Evolutionary conservation across 2,113 vertebrate species (phyloP).

Genomic region (Reinhardtius hippoglossoides): DNA sequence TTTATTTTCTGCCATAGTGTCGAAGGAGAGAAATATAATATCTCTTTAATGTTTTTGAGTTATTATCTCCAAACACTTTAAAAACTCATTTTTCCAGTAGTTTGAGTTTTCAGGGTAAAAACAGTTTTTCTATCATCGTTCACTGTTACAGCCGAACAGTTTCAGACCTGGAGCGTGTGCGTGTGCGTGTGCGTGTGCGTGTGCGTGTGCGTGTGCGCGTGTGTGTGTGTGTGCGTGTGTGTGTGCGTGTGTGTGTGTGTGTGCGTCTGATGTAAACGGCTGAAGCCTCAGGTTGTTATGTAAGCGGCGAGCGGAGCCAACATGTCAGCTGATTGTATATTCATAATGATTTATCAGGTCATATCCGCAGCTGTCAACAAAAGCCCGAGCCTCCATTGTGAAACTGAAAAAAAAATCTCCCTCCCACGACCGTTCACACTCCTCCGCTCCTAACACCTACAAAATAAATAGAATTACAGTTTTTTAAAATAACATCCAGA

Average conservation of each 20-base stretch:
- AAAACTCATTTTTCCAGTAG: too few species aligned
- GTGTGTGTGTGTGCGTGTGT: background rate
- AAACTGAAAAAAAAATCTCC: conserved; percentile 3
- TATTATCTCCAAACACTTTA: too few species aligned
- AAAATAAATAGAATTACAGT: background rate
- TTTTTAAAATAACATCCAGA: conserved; percentile 4
- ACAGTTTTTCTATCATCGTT: too few species aligned
- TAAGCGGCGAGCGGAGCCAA: background rate
- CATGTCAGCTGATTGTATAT: background rate
- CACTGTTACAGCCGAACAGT: too few species aligned
- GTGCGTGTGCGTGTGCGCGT: too few species aligned
- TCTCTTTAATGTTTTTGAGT: too few species aligned
- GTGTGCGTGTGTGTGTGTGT: background rate
- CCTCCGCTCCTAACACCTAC: conserved; percentile 3
- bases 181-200: background rate
- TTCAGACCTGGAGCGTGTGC: background rate
- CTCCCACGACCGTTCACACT: conserved; percentile 9
- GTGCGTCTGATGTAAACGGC: background rate
- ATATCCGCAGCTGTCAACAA: conserved; percentile 11
- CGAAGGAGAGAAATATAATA: too few species aligned
- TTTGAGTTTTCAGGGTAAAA: too few species aligned
- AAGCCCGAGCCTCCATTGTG: background rate
- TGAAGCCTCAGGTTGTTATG: background rate
- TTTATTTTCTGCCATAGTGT: too few species aligned
- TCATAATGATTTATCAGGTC: background rate